Base-by-base conservation (phyloP, 2,797 vertebrate species). In the Otolemur crassicaudatus region DNA sequence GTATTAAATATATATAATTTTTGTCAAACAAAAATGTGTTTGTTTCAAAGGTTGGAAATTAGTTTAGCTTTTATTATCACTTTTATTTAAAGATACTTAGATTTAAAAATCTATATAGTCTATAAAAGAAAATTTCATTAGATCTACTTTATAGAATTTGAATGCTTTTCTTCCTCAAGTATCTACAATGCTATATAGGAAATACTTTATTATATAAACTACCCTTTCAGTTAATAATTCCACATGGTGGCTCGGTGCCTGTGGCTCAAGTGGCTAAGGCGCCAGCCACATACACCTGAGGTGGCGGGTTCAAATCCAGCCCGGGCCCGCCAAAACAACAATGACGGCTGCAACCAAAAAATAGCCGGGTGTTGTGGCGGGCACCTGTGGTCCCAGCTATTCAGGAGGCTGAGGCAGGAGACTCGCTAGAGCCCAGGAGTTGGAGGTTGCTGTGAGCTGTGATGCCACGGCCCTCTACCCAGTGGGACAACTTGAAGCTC, bases 31-130 rank as follows among this genome's bases (percentile, higher is more conserved):
- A 34, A 53, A 72, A 84, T 40, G 11, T 60, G 20, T 37, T 23
- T 80, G 12, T 80, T 95, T 94, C 86, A 86, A 95, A 96, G 60
- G 9, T 9, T 91, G 4, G 58, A n/a, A 96, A 86, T 76, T 81
- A 53, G 81, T 46, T 61, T 77, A 19, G 31, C 82, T 69, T 63
- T 85, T 70, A 65, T 87, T 73, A 89, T 4, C 43, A 80, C 29
- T 77, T 90, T 82, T 90, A 75, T 94, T 92, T 49, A 58, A 92
- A 83, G 91, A 75, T 80, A 75, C 43, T n/a, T 85, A 27, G 4
- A 73, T 75, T 84, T 34, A 43, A 49, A 92, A 65, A 89, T 61
- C 58, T 83, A 60, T 56, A 1, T 56, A 46, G 58, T 82, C 76
- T 7, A 81, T 7, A 95, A 93, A 94, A 79, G 67, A 88, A 95